These are phyloP conservation scores for Nematolebias whitei DNA, from an alignment of 2,113 vertebrate genomes.

Conservation along the genomic window DNA sequence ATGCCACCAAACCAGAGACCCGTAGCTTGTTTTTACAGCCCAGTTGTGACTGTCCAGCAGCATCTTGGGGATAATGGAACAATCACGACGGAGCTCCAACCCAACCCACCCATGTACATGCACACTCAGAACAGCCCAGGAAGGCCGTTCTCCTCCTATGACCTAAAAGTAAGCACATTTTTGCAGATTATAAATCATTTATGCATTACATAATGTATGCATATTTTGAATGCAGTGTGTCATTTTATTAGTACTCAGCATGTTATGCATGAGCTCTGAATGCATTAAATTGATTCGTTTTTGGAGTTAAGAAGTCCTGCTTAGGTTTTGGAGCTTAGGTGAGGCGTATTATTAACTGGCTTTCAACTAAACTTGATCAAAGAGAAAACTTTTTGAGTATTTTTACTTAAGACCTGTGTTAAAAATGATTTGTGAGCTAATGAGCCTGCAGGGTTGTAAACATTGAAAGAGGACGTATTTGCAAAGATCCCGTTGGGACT, in stretches of 20 bases:
- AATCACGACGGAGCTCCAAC: slow-evolving; percentile 57
- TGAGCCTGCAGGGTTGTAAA: slow-evolving; percentile 48
- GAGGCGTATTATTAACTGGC: slow-evolving; percentile 14
- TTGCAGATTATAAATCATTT: slow-evolving; percentile 45
- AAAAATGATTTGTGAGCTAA: slow-evolving; percentile 57
- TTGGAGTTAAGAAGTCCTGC: slow-evolving; percentile 18
- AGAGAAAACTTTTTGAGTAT: slow-evolving; percentile 29
- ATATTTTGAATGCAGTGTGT: slow-evolving; percentile 29
- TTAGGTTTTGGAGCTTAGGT: slow-evolving; percentile 13
- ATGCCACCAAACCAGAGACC: slow-evolving; percentile 81
- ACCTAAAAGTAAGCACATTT: slow-evolving; percentile 78
- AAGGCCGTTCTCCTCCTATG: slow-evolving; percentile 82
- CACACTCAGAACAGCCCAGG: slow-evolving; percentile 79
- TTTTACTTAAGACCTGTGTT: slow-evolving; percentile 42
- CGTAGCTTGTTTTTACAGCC: slow-evolving; percentile 84
- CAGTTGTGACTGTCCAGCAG: slow-evolving; percentile 78
- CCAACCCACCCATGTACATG: slow-evolving; percentile 68
- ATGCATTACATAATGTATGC: slow-evolving; percentile 28
- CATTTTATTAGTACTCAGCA: slow-evolving; percentile 12
- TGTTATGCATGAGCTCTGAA: slow-evolving; percentile 33
- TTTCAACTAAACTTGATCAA: slow-evolving; percentile 45
- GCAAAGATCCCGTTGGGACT: slow-evolving; percentile 34
- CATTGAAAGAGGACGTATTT: slow-evolving; percentile 49
- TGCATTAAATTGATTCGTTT: slow-evolving; percentile 14
- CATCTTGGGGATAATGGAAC: slow-evolving; percentile 62